Base-by-base conservation (phyloP, 2,797 vertebrate genomes). In the Helicolenus hilgendorfi region DNA sequence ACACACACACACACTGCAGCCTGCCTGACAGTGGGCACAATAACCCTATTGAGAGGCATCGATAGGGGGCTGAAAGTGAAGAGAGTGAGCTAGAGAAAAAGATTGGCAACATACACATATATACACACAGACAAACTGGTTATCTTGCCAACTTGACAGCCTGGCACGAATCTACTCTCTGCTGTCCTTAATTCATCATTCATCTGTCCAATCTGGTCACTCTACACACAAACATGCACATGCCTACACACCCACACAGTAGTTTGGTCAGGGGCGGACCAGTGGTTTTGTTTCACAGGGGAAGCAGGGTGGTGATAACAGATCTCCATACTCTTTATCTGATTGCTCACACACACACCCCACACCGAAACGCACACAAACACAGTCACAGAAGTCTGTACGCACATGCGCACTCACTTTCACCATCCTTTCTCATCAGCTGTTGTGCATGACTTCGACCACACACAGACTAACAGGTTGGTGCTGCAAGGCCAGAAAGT, bases 41-140 rank as follows among this genome's bases (percentile, higher is more conserved):
- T 94, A 91, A 89, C 86, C 84, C 89, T 87, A 93, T 95, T 95
- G 93, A 96, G 87, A 90, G 90, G 84, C 92, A 92, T 92, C 63
- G 87, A 95, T 94, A 85, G 86, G 83, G 82, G 84, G 83, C 85
- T 86, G 81, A 90, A 79, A 92, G 83, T 82, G 79, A 83, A 87
- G 72, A 88, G 79, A 87, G 85, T 76, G 79, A 81, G 75, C 87
- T 36, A 6, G 86, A 90, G 45, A 71, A 83, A 71, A 60, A 87
- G 79, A 92, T 79, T 91, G 86, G 92, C 83, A 87, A 83, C 67
- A 74, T 72, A 75, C 70, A 86, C 83, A 84, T 53, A 74, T 72
- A 90, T 22, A 82, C 79, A 92, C 68, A 87, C 72, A 91, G 88
- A 92, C 80, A 88, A 79, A 80, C 81, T 83, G 73, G 27, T 81